These are phyloP conservation scores for Raja brachyura DNA, from an alignment of 2,113 vertebrate species.

Conservation along the genomic window DNA sequence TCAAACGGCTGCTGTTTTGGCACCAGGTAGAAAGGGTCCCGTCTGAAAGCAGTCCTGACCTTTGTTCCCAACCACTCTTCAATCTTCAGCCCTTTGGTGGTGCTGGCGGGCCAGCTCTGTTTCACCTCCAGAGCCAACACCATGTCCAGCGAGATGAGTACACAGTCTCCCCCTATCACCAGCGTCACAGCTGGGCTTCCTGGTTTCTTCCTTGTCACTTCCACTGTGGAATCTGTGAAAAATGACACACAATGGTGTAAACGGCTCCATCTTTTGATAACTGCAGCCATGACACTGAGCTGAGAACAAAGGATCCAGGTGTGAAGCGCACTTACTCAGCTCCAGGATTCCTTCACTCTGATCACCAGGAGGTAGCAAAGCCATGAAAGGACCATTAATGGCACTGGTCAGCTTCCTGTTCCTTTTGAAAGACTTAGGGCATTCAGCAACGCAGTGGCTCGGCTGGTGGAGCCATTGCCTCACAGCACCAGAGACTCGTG, in stretches of 20 bases:
- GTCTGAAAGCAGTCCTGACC: constrained; percentile 44
- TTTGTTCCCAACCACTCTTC: constrained; percentile 66
- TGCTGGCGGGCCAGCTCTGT: constrained; percentile 59
- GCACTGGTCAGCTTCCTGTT: neutral
- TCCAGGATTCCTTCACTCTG: too few relatives aligned
- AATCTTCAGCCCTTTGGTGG: constrained; percentile 55
- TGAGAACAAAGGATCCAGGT: too few relatives aligned
- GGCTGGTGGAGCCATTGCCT: neutral
- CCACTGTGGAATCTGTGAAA: constrained; percentile 50
- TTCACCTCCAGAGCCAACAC: constrained; percentile 61
- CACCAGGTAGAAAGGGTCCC: constrained; percentile 58
- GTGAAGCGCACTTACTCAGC: too few relatives aligned
- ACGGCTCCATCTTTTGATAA: neutral
- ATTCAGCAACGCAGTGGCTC: neutral
- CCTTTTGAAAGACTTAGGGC: neutral
- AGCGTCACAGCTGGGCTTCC: constrained; percentile 76
- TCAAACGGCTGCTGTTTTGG: constrained; percentile 63
- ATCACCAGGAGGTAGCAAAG: neutral
- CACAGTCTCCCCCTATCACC: constrained; percentile 40
- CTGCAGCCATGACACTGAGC: too few relatives aligned
- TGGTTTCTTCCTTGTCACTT: constrained; percentile 51
- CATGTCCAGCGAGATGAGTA: constrained; percentile 68
- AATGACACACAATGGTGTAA: constrained; percentile 15
- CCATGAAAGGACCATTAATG: neutral
- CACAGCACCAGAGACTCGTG: too few relatives aligned